Conservation (phyloP, 2,888 invertebrate species). For the Drosophila mercatorum region DNA sequence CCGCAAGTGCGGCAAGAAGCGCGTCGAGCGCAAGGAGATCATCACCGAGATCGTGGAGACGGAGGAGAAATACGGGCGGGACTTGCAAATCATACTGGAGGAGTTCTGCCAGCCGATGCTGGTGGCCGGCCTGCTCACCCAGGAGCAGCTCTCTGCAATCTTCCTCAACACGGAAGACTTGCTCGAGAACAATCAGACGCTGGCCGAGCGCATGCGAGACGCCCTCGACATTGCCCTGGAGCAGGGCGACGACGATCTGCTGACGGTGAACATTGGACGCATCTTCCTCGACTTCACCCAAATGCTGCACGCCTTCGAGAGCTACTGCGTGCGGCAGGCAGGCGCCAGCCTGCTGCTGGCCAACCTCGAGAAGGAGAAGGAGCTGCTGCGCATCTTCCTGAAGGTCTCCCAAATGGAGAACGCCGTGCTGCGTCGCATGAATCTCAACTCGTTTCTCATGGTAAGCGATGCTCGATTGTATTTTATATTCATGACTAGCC, state of each 20-base stretch:
- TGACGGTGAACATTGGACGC: constrained; percentile 95
- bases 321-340: constrained; percentile 97
- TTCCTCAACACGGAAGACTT: constrained; percentile 97
- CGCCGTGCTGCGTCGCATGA: constrained; percentile 95
- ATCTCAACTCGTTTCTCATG: constrained; percentile 98
- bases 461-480: constrained; percentile 85
- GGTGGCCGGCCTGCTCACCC: constrained; percentile 94
- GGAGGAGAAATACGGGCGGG: constrained; percentile 97
- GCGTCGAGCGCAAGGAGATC: constrained; percentile 96
- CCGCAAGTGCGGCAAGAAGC: constrained; percentile 93
- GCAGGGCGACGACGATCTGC: constrained; percentile 92
- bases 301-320: constrained; percentile 97
- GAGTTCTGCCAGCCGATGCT: constrained; percentile 97
- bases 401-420: constrained; percentile 99
- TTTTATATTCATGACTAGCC: constrained; percentile 32
- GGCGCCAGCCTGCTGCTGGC: constrained; percentile 94
- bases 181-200: constrained; percentile 93
- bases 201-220: constrained; percentile 94
- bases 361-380: constrained; percentile 97
- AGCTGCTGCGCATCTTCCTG: constrained; percentile 95
- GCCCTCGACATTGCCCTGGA: constrained; percentile 94
- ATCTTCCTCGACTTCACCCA: constrained; percentile 95
- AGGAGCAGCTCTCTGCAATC: constrained; percentile 95
- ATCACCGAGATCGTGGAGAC: constrained; percentile 98
- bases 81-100: constrained; percentile 95